Evolutionary conservation across 2,888 invertebrate genomes (phyloP).

Genomic region (Emmelina monodactyla): DNA sequence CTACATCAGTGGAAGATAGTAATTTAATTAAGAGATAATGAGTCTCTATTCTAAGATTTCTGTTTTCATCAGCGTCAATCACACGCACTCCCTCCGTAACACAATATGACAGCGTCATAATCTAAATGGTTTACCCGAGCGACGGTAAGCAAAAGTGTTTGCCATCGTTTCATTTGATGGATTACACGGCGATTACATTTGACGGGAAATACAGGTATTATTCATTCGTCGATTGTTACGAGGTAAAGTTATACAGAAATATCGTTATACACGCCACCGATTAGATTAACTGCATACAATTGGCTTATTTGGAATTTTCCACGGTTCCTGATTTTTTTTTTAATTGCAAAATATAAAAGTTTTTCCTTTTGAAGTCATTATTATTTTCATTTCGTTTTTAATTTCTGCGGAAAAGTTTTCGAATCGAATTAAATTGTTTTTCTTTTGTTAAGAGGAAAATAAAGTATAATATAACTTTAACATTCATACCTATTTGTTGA

Average conservation of each 20-base stretch:
- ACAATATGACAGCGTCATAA: not conserved
- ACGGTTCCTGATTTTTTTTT: too few species aligned
- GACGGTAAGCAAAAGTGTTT: conserved; percentile 23
- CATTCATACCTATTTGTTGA: too few species aligned
- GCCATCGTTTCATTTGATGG: conserved; percentile 49
- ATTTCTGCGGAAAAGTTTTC: too few species aligned
- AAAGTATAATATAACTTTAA: too few species aligned
- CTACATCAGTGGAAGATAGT: too few species aligned
- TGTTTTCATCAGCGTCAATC: not conserved
- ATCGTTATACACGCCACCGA: conserved; percentile 53
- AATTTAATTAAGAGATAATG: too few species aligned
- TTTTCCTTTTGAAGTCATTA: too few species aligned
- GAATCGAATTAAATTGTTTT: too few species aligned
- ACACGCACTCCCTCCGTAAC: conserved; percentile 1
- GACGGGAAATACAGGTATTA: conserved; percentile 60
- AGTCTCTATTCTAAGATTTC: too few species aligned
- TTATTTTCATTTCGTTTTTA: too few species aligned
- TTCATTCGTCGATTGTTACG: conserved; percentile 60
- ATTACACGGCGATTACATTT: conserved; percentile 52
- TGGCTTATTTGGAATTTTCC: conserved; percentile 58
- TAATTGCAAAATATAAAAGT: too few species aligned
- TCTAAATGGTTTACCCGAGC: not conserved
- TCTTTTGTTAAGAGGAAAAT: too few species aligned
- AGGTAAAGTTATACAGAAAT: conserved; percentile 48
- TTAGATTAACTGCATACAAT: conserved; percentile 57